Evolutionary conservation across 2,797 vertebrate species (phyloP).

Genomic region (Acomys russatus): DNA sequence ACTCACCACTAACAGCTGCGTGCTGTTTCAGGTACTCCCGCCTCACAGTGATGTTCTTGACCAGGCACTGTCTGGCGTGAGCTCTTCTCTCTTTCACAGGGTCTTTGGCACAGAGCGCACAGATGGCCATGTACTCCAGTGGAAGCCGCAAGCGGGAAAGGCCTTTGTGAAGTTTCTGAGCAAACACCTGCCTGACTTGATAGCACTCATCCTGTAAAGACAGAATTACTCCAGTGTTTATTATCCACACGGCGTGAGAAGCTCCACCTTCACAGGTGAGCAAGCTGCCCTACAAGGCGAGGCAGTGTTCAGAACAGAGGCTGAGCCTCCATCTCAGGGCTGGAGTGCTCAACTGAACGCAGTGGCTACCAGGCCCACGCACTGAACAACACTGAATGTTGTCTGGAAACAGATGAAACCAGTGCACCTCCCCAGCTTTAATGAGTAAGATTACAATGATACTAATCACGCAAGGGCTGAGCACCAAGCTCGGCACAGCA

Average conservation of each 20-base stretch:
- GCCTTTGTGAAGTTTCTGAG: conserved; percentile 98
- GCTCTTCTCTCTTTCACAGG: conserved; percentile 98
- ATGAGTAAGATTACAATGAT: background rate
- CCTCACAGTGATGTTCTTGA: conserved; percentile 98
- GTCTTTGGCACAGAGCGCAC: conserved; percentile 98
- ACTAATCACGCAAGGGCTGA: background rate
- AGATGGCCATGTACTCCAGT: conserved; percentile 98
- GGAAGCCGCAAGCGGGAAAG: conserved; percentile 96
- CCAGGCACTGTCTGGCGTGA: conserved; percentile 97
- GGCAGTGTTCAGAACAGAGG: background rate
- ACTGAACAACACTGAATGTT: background rate
- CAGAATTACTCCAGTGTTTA: conserved; percentile 23
- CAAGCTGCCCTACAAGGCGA: background rate
- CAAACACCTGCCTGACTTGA: conserved; percentile 98
- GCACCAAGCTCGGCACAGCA: background rate
- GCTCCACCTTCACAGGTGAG: background rate
- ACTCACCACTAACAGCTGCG: conserved; percentile 96
- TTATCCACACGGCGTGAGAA: conserved; percentile 25
- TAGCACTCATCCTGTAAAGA: conserved; percentile 96
- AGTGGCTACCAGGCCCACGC: background rate
- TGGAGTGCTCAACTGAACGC: background rate
- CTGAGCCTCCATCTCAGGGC: background rate
- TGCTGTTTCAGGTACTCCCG: conserved; percentile 99
- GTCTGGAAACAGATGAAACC: conserved; percentile 39
- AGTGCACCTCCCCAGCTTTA: background rate